phyloP scores from a whole-genome alignment of 2,113 vertebrate genomes.

The Ptilorrhoa leucosticta region DNA sequence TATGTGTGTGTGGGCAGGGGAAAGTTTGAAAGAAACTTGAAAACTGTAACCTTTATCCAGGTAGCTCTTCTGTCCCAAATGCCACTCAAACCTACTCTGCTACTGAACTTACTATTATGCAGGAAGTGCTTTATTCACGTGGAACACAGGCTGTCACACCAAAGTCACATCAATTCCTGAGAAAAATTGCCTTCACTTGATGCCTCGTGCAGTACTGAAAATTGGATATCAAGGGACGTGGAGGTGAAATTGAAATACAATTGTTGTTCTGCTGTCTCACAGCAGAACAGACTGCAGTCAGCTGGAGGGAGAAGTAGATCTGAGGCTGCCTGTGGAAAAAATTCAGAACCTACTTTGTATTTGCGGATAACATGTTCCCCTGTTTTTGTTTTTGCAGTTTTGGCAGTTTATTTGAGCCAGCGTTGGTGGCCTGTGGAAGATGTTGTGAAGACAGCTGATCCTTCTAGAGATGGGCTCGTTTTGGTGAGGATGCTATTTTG shows the following conservation, averaged over 20 bases:
- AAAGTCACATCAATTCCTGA: not conserved
- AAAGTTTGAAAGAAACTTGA: not conserved
- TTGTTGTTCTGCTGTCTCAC: not conserved
- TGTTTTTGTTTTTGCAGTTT: constrained; percentile 66
- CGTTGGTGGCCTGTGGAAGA: constrained; percentile 85
- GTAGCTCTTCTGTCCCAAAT: not conserved
- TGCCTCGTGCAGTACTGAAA: not conserved
- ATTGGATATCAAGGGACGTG: not conserved
- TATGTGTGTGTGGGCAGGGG: not conserved
- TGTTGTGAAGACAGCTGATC: constrained; percentile 76
- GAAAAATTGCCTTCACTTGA: not conserved
- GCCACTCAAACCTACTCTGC: not conserved
- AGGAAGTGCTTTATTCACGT: not conserved
- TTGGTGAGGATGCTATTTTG: constrained; percentile 59
- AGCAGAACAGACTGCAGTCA: not conserved
- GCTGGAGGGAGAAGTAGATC: not conserved
- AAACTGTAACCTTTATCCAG: not conserved
- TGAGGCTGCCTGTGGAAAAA: not conserved
- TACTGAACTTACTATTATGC: not conserved
- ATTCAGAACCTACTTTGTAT: not conserved
- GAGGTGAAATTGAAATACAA: not conserved
- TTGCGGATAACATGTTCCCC: not conserved
- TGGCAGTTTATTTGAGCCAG: constrained; percentile 79
- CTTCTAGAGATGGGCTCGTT: constrained; percentile 76
- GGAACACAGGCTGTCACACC: not conserved